These are phyloP conservation scores for Balearica regulorum DNA, from an alignment of 2,797 vertebrate genomes.

Conservation along the genomic window DNA sequence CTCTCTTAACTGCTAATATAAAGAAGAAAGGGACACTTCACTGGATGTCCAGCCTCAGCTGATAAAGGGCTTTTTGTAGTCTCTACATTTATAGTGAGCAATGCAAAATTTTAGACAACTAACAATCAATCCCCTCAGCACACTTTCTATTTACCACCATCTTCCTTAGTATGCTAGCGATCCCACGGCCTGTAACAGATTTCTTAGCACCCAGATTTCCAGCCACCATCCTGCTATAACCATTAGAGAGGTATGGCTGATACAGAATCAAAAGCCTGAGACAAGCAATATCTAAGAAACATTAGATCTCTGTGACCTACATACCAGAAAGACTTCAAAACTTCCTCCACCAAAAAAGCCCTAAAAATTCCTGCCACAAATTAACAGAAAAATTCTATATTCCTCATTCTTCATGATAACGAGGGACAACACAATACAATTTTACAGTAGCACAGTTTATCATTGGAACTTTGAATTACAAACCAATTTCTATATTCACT, in stretches of 20 bases:
- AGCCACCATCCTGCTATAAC: not conserved
- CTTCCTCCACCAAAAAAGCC: not conserved
- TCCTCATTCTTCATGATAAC: not conserved
- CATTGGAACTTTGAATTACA: not conserved
- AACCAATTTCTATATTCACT: not conserved
- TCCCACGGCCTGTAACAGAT: accelerated
- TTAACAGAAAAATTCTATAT: not conserved
- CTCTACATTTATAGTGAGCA: not conserved
- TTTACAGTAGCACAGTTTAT: not conserved
- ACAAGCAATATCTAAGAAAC: not conserved
- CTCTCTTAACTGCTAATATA: not conserved
- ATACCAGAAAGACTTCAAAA: not conserved
- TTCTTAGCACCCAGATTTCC: not conserved
- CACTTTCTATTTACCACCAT: not conserved
- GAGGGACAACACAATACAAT: not conserved
- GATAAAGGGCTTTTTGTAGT: not conserved
- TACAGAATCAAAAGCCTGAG: not conserved
- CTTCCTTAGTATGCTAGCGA: not conserved
- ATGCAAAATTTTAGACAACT: not conserved
- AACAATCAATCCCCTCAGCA: not conserved
- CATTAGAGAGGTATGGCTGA: not conserved
- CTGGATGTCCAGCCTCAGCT: not conserved
- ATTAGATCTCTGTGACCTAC: not conserved
- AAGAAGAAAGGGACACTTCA: not conserved
- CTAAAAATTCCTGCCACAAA: not conserved